Percentiles rank a stretch among this genome's conserved stretches.
These are phyloP conservation scores for Operophtera brumata DNA, from an alignment of 2,888 invertebrate genomes.

Conservation along the genomic window DNA sequence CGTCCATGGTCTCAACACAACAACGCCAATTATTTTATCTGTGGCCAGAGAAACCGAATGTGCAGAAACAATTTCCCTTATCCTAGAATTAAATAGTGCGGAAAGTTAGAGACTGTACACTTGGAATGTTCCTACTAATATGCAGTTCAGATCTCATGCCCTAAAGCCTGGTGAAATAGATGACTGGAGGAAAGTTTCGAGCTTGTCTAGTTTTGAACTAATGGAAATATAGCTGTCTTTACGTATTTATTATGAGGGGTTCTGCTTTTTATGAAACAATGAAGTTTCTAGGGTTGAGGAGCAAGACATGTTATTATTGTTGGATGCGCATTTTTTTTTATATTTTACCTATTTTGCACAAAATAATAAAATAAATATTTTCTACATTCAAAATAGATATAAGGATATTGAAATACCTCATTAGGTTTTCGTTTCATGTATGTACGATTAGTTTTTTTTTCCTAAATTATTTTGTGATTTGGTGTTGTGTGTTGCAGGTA, in stretches of 20 bases:
- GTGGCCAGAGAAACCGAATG: not conserved
- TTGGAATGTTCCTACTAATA: constrained; percentile 5
- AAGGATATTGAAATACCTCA: too few relatives aligned
- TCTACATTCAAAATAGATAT: too few relatives aligned
- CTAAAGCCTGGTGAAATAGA: not conserved
- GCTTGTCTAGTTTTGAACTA: not conserved
- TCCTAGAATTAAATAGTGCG: constrained; percentile 7
- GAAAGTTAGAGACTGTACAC: constrained; percentile 1
- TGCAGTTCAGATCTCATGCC: not conserved
- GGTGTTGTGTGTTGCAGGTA: too few relatives aligned
- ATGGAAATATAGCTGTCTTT: not conserved
- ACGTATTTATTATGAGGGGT: not conserved
- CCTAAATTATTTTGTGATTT: too few relatives aligned
- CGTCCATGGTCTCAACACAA: not conserved
- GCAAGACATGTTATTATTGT: too few relatives aligned
- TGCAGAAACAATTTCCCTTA: not conserved
- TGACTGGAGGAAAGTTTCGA: not conserved
- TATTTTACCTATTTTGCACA: too few relatives aligned
- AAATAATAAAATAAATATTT: too few relatives aligned
- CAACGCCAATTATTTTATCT: too few relatives aligned
- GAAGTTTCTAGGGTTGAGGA: too few relatives aligned
- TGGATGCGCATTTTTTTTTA: too few relatives aligned
- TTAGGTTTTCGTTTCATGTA: too few relatives aligned
- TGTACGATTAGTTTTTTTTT: too few relatives aligned
- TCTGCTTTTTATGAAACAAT: not conserved